Base-by-base conservation (phyloP, 2,113 vertebrate genomes). In the Melanocharis versteri region DNA sequence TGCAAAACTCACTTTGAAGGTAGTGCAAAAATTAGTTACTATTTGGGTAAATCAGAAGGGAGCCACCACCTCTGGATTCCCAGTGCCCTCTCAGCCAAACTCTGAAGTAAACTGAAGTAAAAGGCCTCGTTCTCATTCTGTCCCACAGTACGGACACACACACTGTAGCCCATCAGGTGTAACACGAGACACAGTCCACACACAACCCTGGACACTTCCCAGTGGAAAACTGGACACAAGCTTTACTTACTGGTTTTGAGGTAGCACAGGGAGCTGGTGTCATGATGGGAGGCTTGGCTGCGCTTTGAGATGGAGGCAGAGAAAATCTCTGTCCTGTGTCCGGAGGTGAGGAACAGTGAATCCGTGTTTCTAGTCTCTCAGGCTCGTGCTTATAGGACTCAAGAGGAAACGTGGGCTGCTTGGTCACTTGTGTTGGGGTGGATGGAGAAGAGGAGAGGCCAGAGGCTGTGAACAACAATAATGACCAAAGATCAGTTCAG, bases 381-480 rank as follows among this genome's bases (percentile, higher is more conserved):
- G 98, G 98, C 77, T 98, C 98, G 40, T 98, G 98, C 81, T 98
- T 98, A 73, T 98, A 98, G 89, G 98, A 98, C 89, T 99, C 99
- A 37, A 98, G 98, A 57, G 99, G 98, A 95, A 99, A 99, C 4
- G 98, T 92, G 37, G 98, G 98, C 66, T 99, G 98, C 97, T 98
- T 99, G 97, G 97, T 97, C 89, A 97, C 98, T 97, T 99, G 99
- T 65, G 99, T 99, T 48, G 99, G 99, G 21, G 99, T 99, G 22
- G 98, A 98, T 26, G 99, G 99, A 56, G 99, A 98, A 48, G 99
- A 99, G 35, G 98, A 98, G 89, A 98, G 98, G 81, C 99, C 99
- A 44, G 99, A 99, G 80, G 98, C 99, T 99, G 97, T 40, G 82
- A 79, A 96, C 47, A 94, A 80, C 61, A 83, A 87, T 20, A 88